Evolutionary conservation across 2,888 invertebrate genomes (phyloP), one percentile per base, ranked within the genome.

Genomic region (Bellardia bayeri): DNA sequence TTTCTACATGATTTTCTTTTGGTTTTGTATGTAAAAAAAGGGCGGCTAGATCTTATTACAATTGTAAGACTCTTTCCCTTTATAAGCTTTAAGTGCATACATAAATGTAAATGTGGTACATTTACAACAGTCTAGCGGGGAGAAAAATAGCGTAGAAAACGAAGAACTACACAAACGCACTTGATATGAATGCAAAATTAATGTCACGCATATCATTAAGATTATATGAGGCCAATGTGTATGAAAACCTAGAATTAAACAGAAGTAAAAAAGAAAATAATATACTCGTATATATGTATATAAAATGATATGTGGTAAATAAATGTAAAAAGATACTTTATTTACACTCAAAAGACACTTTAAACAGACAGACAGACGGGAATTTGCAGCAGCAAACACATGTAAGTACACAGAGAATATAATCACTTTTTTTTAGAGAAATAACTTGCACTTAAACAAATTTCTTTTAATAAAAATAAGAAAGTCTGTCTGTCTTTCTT

Each of bases 201-300:
- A 82, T 87, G 87, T 87, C 87, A 87, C 82, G 85, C 85, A 87
- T 87, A 87, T 85, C 87, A 85, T 87, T 87, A 87, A 87, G 84
- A 87, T 84, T 69, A 69, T 81, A 81, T 78, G 76, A 84, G 84
- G 74, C 81, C 76, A 82, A 76, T 58, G 11, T n/a, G 54, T 42
- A 56, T 61, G 79, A 71, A 69, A 45, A n/a, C 51, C 37, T 23
- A 51, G 13, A 40, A 23, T n/a, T 1, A 68, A 56, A 33, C 30
- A 64, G 16, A 42, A 30, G 56, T 56, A 56, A 30, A 40, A 61
- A 66, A 66, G 45, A 51, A 8, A 45, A 72, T 58, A 40, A 56
- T 45, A 76, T 54, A 42, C 9, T 42, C 2, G 9, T n/a, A 40
- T 14, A 7, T 40, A 9, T 33, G 61, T 40, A 23, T 23, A 23